phyloP scores from a whole-genome alignment of 2,797 vertebrate genomes.

The Hemitrygon akajei region DNA sequence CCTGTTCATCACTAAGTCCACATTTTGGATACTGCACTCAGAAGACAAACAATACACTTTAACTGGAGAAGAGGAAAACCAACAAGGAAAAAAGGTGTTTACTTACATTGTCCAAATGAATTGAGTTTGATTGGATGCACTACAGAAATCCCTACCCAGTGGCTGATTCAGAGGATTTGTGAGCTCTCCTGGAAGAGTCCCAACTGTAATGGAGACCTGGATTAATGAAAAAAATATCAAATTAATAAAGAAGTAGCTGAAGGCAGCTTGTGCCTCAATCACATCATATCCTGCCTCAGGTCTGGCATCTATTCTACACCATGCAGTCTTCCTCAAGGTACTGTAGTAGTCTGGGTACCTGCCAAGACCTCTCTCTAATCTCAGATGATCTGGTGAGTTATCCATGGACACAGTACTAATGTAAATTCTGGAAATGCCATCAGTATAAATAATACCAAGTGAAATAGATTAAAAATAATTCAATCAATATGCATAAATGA shows the following conservation, averaged over 20 bases:
- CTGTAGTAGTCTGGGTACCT: neutral
- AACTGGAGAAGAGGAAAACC: no score
- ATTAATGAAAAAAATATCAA: neutral
- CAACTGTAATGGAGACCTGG: neutral
- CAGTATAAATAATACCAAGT: neutral
- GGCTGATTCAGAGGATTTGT: neutral
- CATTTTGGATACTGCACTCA: no score
- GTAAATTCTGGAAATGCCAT: neutral
- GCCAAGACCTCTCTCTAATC: neutral
- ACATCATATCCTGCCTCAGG: neutral
- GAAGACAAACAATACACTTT: no score
- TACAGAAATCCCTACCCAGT: neutral
- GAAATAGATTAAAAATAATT: neutral
- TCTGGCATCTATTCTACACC: no score
- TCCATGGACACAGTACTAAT: neutral
- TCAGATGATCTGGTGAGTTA: neutral
- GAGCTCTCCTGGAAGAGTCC: no score
- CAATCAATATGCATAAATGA: neutral
- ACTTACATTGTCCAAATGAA: no score
- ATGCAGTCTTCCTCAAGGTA: neutral
- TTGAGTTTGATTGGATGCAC: no score
- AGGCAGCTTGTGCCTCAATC: neutral
- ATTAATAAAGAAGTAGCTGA: neutral
- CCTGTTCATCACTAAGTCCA: no score
- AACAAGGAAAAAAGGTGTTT: no score